Percentiles rank a stretch among this genome's conserved stretches.
Evolutionary conservation across 2,888 invertebrate genomes (phyloP).

Genomic region (Rhyacophila evoluta): DNA sequence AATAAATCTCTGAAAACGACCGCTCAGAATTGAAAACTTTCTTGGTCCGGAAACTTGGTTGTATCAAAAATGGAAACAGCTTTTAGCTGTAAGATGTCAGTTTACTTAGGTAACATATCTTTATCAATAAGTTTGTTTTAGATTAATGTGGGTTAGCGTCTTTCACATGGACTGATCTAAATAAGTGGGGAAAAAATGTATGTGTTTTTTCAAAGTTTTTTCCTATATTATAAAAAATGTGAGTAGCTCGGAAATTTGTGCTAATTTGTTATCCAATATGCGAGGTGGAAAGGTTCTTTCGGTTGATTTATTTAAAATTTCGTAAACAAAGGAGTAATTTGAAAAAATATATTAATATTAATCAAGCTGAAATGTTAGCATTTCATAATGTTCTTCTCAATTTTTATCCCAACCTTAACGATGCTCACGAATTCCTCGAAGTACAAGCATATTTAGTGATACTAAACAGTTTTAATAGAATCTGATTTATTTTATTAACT

Average conservation of each 20-base stretch:
- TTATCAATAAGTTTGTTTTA: too few species aligned
- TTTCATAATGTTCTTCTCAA: not conserved
- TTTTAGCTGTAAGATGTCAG: too few species aligned
- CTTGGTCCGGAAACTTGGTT: too few species aligned
- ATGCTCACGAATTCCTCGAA: not conserved
- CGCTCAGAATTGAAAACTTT: too few species aligned
- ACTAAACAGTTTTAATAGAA: too few species aligned
- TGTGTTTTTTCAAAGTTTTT: constrained; percentile 10
- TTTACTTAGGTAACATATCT: too few species aligned
- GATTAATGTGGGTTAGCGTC: too few species aligned
- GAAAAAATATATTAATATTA: constrained; percentile 8
- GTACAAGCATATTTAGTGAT: too few species aligned
- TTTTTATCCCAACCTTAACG: not conserved
- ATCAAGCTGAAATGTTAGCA: not conserved
- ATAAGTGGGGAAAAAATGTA: not conserved
- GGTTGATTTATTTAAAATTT: constrained; percentile 14
- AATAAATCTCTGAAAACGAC: too few species aligned
- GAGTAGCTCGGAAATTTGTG: constrained; percentile 6
- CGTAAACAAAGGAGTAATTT: not conserved
- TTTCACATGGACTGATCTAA: not conserved
- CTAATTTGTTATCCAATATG: constrained; percentile 24
- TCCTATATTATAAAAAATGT: not conserved
- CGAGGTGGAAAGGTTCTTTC: not conserved
- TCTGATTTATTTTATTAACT: too few species aligned
- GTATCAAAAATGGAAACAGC: too few species aligned